Conservation (phyloP, 2,797 vertebrate genomes). For the Sorex maritimensis region DNA sequence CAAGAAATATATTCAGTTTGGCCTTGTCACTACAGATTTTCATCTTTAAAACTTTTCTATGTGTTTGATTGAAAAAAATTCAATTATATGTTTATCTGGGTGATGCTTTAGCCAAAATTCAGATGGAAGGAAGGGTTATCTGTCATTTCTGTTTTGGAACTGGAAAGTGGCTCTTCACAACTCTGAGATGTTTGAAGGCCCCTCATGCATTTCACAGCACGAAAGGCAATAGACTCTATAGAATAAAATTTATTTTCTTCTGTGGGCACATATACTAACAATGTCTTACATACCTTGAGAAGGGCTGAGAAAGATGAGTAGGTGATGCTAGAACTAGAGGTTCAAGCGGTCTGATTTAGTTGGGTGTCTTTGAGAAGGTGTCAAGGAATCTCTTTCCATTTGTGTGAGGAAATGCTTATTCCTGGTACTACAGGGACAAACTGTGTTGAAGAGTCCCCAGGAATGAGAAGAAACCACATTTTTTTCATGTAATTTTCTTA, state of each 20-base stretch:
- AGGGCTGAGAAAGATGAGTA: neutral
- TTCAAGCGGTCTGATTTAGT: neutral
- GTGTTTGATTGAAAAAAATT: slow-evolving; percentile 3
- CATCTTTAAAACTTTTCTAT: neutral
- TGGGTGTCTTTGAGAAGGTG: neutral
- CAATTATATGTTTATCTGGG: neutral
- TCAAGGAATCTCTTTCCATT: neutral
- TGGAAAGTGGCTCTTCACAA: neutral
- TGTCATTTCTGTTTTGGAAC: neutral
- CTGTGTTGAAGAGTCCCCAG: neutral
- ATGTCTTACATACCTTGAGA: neutral
- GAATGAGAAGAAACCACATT: neutral
- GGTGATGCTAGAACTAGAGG: neutral
- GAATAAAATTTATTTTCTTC: slow-evolving; percentile 53
- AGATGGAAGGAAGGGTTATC: slow-evolving; percentile 18
- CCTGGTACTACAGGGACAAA: neutral
- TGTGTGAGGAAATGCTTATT: neutral
- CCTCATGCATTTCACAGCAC: neutral
- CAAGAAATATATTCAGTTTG: slow-evolving; percentile 29
- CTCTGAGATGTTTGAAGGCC: slow-evolving; percentile 40
- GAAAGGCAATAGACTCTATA: slow-evolving; percentile 9
- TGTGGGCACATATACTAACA: neutral
- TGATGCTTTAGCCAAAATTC: slow-evolving; percentile 5
- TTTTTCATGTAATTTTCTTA: slow-evolving; percentile 24
- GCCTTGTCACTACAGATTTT: slow-evolving; percentile 8